Base-by-base conservation (phyloP, 2,888 invertebrate species). In the Cheilosia pagana region DNA sequence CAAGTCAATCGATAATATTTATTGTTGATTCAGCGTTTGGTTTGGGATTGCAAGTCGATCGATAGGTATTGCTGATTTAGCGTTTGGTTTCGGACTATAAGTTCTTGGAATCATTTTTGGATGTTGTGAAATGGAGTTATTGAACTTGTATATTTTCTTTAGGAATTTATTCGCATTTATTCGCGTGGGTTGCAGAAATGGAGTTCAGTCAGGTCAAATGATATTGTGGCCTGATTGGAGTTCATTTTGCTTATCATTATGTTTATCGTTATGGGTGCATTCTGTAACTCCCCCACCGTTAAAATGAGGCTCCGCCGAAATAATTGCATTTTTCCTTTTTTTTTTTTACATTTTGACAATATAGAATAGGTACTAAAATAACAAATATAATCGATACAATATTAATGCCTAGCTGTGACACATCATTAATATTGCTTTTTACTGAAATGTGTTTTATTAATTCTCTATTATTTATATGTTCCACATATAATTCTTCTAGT, bases 261-360 rank as follows among this genome's bases (percentile, higher is more conserved):
- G n/a, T n/a, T 14, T 25, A 6, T 5, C 41, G 41, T 41, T 41
- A 14, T 41, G 14, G 14, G n/a, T 43, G 43, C 43, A 43, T 43
- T 43, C 43, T n/a, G 52, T 25, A 52, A 21, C 52, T 52, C 41
- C 41, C 41, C 41, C 52, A 52, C 53, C 59, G 59, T 59, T 39
- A 41, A 19, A 59, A 35, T 39, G 41, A 59, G 59, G 59, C 59
- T 21, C 59, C 39, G 19, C 19, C 21, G 43, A 43, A 59, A 59
- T 16, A 21, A 23, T 14, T 59, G 8, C 5, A 55, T 31, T 31
- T 5, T 7, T 55, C 19, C 25, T 28, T 8, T 55, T 55, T 8
- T 55, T 55, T 10, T 8, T 28, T 16, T 3, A 16, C 2, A n/a
- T 55, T n/a, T 31, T 55, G 25, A 31, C 12, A 31, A 31, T 31